Base-by-base conservation (phyloP, 1,140 invertebrate species). In the Aphelenchoides besseyi region DNA sequence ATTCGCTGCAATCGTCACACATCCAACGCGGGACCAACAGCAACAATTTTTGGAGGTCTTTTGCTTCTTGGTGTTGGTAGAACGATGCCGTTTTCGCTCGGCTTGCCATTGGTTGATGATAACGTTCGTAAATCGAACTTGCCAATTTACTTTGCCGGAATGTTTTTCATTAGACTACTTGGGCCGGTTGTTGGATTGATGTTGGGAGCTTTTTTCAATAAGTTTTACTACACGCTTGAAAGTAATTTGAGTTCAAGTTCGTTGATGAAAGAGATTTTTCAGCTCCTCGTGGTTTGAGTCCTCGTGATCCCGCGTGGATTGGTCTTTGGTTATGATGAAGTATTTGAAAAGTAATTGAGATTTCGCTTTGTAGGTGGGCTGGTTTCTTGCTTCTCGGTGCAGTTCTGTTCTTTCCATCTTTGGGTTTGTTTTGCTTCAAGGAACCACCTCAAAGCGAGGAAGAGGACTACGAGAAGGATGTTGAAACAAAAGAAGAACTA, bases 131-230 rank as follows among this genome's bases (percentile, higher is more conserved):
- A 77, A 64, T 74, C 71, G 68, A 83, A 74, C 76, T 33, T 66
- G 1, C 1, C 36, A 0, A 66, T 66, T 35, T 63, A 36, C 32
- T 66, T 66, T 8, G 79, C 82, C 12, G 81, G 79, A 29, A 82
- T 83, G 54, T 84, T 82, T 41, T 83, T 80, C 53, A 83, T 83
- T 67, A 68, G 82, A 18, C 82, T 83, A 63, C 69, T 83, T 54
- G 82, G 82, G 2, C 82, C 82, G 35, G 74, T 83, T 48, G 62
- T 79, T 62, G 82, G 82, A n/a, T 83, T 84, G 26, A 28, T 83
- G 59, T 71, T 84, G 28, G 82, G 82, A n/a, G 73, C 77, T 37
- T 67, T 84, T 33, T 74, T 74, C 55, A 83, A 83, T 53, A 82
- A 83, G 28, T 69, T 82, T 29, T 83, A 83, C 63, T 83, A 80